phyloP scores from a whole-genome alignment of 2,797 vertebrate genomes.

The Onychomys leucogaster region DNA sequence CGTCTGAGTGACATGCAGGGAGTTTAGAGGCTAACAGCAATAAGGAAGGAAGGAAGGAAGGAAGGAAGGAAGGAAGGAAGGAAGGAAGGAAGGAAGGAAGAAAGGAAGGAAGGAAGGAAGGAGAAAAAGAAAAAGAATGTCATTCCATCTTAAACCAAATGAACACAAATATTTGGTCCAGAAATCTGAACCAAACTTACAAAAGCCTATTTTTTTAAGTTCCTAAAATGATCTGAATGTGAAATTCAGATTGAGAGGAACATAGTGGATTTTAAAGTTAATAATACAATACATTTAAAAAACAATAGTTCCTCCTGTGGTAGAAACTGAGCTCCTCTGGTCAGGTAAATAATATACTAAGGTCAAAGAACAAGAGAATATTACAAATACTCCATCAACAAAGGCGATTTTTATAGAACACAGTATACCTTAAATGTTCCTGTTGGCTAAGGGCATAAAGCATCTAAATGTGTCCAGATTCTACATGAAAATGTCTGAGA shows the following conservation, averaged over 20 bases:
- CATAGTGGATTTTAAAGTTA: not conserved
- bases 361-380: not conserved
- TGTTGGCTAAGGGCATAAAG: not conserved
- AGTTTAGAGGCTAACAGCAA: not conserved
- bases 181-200: not conserved
- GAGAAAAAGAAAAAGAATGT: not conserved
- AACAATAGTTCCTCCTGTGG: not conserved
- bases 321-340: not conserved
- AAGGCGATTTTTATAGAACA: not conserved
- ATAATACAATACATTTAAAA: slow-evolving; percentile 29
- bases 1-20: not conserved
- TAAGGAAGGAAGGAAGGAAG: not conserved
- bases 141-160: not conserved
- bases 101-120: not conserved
- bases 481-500: not conserved
- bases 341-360: slow-evolving; percentile 13
- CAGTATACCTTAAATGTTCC: not conserved
- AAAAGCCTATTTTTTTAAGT: not conserved
- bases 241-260: slow-evolving; percentile 27
- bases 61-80: not conserved
- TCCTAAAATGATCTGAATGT: not conserved
- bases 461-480: not conserved
- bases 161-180: not conserved
- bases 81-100: not conserved
- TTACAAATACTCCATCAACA: not conserved